These are phyloP conservation scores for Timema cristinae DNA, from an alignment of 2,888 invertebrate genomes.

Conservation along the genomic window DNA sequence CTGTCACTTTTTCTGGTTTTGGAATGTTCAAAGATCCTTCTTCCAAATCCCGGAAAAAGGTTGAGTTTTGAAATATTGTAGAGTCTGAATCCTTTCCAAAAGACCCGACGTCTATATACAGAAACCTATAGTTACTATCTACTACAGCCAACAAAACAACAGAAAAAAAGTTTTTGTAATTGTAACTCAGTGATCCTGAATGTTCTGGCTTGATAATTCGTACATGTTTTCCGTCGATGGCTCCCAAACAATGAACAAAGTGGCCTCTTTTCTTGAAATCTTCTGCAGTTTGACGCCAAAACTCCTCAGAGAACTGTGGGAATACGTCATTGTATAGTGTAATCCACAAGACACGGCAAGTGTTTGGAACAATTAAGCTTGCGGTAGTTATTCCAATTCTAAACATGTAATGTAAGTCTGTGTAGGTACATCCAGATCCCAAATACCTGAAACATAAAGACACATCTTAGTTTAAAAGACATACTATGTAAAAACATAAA, in stretches of 20 bases:
- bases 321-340: background rate
- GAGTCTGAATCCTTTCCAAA: no score
- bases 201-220: slow-evolving; percentile 1
- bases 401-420: slow-evolving; percentile 6
- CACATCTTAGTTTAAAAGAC: no score
- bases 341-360: background rate
- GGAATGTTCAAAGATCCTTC: no score
- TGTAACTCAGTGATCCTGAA: slow-evolving; percentile 9
- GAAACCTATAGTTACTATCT: no score
- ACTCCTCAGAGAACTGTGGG: background rate
- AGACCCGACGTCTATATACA: no score
- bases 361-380: slow-evolving; percentile 10
- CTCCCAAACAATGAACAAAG: background rate
- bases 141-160: no score
- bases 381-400: slow-evolving; percentile 6
- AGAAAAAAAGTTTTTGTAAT: no score
- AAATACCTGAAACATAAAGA: no score
- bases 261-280: slow-evolving; percentile 2
- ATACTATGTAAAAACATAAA: no score
- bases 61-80: no score
- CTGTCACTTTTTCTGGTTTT: no score
- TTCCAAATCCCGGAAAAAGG: no score
- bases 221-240: slow-evolving; percentile 1
- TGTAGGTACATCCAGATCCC: background rate
- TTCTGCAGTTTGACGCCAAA: slow-evolving; percentile 9